Conservation (phyloP, 2,888 invertebrate genomes). For the Microplitis manilae region DNA sequence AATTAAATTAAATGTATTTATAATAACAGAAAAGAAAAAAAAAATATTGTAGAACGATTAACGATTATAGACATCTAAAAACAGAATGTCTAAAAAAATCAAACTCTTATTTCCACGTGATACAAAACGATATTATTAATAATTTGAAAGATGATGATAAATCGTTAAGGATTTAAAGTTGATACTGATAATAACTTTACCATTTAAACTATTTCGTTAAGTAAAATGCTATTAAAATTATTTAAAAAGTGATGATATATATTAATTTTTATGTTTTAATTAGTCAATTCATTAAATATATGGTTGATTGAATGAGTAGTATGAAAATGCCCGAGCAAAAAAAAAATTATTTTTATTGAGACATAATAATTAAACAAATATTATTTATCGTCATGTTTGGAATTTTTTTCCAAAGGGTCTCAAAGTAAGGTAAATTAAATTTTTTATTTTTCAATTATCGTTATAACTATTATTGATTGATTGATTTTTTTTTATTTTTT, state of each 20-base stretch:
- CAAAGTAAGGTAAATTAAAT: neutral
- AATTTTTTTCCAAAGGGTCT: neutral
- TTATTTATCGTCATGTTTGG: neutral
- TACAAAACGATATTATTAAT: neutral
- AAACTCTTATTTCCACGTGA: slow-evolving; percentile 23
- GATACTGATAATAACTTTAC: neutral
- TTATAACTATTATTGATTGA: neutral
- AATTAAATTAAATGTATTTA: neutral
- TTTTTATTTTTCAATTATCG: neutral
- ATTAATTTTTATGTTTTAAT: neutral
- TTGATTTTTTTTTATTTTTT: too few relatives aligned
- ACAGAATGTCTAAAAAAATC: slow-evolving; percentile 9
- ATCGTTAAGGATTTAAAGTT: neutral
- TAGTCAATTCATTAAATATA: neutral
- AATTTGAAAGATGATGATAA: neutral
- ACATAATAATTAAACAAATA: neutral
- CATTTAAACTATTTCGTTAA: neutral
- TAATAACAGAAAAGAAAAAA: neutral
- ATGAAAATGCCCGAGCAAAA: slow-evolving; percentile 20
- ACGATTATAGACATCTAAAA: neutral
- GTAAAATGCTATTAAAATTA: neutral
- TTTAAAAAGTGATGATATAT: neutral
- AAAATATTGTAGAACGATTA: neutral
- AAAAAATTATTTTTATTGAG: slow-evolving; percentile 10
- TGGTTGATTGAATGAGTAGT: slow-evolving; percentile 6